Conservation (phyloP, 92 coral and sea anemone genomes). For the Parazoanthus swiftii region DNA sequence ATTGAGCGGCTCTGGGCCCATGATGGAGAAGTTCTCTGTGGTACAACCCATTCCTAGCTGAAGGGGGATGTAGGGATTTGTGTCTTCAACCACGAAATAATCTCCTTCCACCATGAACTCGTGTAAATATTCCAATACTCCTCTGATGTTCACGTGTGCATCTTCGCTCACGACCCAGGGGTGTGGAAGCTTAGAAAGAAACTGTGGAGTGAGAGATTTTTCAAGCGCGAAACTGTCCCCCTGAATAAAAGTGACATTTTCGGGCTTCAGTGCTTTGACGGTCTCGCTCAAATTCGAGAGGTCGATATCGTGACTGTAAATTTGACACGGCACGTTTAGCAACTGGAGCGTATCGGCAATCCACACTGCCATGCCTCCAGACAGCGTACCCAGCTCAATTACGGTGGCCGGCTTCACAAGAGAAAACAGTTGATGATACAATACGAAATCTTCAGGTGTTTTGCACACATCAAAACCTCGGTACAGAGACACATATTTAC, state of each 20-base stretch:
- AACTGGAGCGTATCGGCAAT: constrained; percentile 43
- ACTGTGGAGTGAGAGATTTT: constrained; percentile 39
- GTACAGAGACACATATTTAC: constrained; percentile 32
- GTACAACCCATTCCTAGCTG: constrained; percentile 17
- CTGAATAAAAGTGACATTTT: constrained; percentile 44
- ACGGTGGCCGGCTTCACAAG: constrained; percentile 35
- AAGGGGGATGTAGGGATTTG: constrained; percentile 20
- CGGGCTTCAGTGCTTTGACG: constrained; percentile 43
- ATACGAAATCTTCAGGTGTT: constrained; percentile 47
- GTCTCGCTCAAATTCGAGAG: constrained; percentile 32
- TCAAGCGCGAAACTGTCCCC: constrained; percentile 47
- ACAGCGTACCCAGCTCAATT: constrained; percentile 53
- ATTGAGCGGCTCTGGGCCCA: constrained; percentile 34
- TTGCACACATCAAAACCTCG: constrained; percentile 51
- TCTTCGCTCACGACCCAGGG: constrained; percentile 53
- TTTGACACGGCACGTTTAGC: constrained; percentile 16
- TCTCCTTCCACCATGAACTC: constrained; percentile 36
- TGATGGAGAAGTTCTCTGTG: not conserved
- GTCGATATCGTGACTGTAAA: constrained; percentile 39
- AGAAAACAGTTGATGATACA: constrained; percentile 43
- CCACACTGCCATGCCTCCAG: constrained; percentile 54
- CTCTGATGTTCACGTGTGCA: constrained; percentile 44
- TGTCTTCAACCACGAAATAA: constrained; percentile 48
- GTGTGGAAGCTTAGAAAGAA: constrained; percentile 41
- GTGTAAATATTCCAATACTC: constrained; percentile 45